Evolutionary conservation across 2,888 invertebrate genomes (phyloP), one percentile per base, ranked within the genome.

Genomic region (Leucania comma): DNA sequence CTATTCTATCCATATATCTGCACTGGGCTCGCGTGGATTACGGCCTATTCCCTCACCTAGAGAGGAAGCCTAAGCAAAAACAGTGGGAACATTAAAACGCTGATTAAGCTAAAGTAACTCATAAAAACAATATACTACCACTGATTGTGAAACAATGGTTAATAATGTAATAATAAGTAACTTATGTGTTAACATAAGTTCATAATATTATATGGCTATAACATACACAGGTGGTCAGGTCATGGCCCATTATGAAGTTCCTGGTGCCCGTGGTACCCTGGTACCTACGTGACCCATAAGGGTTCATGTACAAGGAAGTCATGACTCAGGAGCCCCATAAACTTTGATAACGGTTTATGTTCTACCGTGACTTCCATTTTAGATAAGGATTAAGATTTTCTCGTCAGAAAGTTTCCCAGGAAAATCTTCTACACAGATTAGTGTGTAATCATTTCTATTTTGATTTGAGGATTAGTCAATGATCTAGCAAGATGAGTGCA

Each of bases 311-410:
- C 61, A 62, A 72, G 79, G 79, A 78, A 82, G 67, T 48, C 46
- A 62, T 79, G 26, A 62, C 56, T 56, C 46, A 81, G 64, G n/a
- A 61, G 53, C 24, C 42, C 29, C 67, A 62, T 82, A 78, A 68
- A 72, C 57, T 78, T 61, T 67, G 57, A 75, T 76, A 70, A 81
- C 66, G 35, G 67, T 82, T 68, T 69, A 78, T 84, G 82, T 57
- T 42, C 57, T 53, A 32, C 54, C 17, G 38, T 62, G 64, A 78
- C 58, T 78, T 72, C 26, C 54, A 59, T 24, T 17, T 63, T 8
- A 38, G 82, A 78, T 72, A 78, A 78, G 51, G 4, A 50, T 26
- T 51, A 58, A 29, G 54, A 48, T 51, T 73, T 35, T 17, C 42
- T 35, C 12, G 17, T n/a, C 8, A 32, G 10, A 57, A 32, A 32